phyloP scores from a whole-genome alignment of 2,888 invertebrate species.

The Coenonympha arcania region DNA sequence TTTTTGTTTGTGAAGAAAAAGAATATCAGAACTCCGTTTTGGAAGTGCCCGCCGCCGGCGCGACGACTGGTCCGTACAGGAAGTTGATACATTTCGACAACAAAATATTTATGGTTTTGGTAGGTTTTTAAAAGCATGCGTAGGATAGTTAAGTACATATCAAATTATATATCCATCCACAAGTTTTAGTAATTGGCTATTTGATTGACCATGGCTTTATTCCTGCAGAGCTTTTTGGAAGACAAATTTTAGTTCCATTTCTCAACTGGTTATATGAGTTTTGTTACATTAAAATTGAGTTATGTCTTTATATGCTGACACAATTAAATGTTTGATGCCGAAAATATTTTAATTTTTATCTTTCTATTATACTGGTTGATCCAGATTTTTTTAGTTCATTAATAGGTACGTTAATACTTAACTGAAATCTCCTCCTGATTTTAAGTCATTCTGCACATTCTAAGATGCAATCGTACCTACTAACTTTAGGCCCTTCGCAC shows the following conservation, averaged over 20 bases:
- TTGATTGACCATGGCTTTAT: not conserved
- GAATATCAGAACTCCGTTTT: slow-evolving; percentile 68
- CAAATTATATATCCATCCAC: not conserved
- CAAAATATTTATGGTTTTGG: slow-evolving; percentile 67
- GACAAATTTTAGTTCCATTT: not conserved
- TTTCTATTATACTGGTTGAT: too few relatives aligned
- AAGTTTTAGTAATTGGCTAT: not conserved
- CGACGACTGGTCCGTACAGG: slow-evolving; percentile 65
- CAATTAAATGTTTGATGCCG: too few relatives aligned
- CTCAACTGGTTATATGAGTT: not conserved
- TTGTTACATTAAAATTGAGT: too few relatives aligned
- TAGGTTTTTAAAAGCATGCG: slow-evolving; percentile 41
- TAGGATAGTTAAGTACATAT: not conserved
- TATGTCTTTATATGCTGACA: too few relatives aligned
- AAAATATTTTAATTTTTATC: too few relatives aligned
- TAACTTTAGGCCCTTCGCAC: too few relatives aligned
- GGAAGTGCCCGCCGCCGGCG: slow-evolving; percentile 51
- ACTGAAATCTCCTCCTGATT: too few relatives aligned
- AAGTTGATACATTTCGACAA: slow-evolving; percentile 65
- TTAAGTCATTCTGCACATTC: too few relatives aligned
- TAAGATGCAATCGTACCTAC: too few relatives aligned
- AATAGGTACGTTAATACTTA: too few relatives aligned
- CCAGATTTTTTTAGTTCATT: too few relatives aligned
- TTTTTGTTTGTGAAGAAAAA: slow-evolving; percentile 66
- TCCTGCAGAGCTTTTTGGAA: not conserved